A percentile compares a stretch with the other conserved stretches of the same genome.
phyloP scores from a whole-genome alignment of 2,113 vertebrate genomes.

The Syngnathus scovelli region DNA sequence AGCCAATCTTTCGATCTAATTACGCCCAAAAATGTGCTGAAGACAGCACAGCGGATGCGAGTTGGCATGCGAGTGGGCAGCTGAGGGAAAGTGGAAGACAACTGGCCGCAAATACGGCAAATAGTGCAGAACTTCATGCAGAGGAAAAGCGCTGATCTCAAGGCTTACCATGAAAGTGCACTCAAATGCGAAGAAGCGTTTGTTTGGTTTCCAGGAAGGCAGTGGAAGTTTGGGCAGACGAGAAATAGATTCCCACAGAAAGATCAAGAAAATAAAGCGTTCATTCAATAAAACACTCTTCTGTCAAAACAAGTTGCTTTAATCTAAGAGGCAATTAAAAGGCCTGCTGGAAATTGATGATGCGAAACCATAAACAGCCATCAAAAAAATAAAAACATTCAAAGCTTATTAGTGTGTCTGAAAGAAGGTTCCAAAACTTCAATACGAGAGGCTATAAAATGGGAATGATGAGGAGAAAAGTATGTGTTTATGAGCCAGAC shows the following conservation, averaged over 20 bases:
- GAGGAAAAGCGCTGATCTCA: neutral
- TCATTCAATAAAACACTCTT: conserved; percentile 1
- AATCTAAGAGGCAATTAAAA: conserved; percentile 2
- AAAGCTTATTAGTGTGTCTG: too few species aligned
- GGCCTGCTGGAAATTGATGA: neutral
- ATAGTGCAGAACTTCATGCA: conserved; percentile 26
- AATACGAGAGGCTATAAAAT: neutral
- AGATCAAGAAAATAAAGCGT: conserved; percentile 11
- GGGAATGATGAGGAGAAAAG: neutral
- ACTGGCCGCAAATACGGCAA: conserved; percentile 31
- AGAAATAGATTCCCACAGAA: conserved; percentile 20
- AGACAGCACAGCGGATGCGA: conserved; percentile 33
- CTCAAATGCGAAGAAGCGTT: conserved; percentile 23
- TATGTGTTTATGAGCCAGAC: too few species aligned
- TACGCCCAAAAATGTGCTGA: conserved; percentile 46
- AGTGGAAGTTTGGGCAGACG: conserved; percentile 13
- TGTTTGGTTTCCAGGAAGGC: conserved; percentile 26
- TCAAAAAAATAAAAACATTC: neutral
- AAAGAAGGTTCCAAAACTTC: neutral
- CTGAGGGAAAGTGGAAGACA: conserved; percentile 9
- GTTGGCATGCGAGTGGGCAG: conserved; percentile 15
- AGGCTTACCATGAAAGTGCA: conserved; percentile 24
- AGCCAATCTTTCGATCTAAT: conserved; percentile 49
- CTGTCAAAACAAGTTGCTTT: neutral
- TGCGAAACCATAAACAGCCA: neutral